Conservation (phyloP, 2,888 invertebrate species). For the Diaprepes abbreviatus region DNA sequence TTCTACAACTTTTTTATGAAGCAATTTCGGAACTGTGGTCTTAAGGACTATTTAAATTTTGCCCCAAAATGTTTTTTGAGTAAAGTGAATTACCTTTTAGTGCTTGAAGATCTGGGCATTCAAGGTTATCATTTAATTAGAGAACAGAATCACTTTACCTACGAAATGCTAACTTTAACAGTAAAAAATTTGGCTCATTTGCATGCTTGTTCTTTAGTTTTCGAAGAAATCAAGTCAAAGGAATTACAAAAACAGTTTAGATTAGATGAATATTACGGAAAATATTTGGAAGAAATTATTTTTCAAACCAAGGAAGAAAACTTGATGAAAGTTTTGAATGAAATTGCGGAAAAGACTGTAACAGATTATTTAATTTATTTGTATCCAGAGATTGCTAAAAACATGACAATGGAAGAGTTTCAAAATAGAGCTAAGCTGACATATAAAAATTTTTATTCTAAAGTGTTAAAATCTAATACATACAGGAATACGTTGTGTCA, state of each 20-base stretch:
- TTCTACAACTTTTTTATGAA: conserved; percentile 67
- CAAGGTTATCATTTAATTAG: conserved; percentile 43
- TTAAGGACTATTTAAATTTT: conserved; percentile 51
- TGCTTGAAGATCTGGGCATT: conserved; percentile 64
- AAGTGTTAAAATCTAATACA: conserved; percentile 6
- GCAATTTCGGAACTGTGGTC: conserved; percentile 58
- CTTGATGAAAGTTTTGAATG: background rate
- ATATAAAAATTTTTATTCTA: background rate
- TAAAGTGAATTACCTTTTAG: conserved; percentile 59
- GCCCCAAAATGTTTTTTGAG: conserved; percentile 63
- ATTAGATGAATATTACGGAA: conserved; percentile 58
- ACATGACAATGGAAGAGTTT: conserved; percentile 43
- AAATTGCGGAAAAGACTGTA: conserved; percentile 5
- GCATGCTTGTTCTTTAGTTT: conserved; percentile 62
- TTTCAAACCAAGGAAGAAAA: conserved; percentile 4
- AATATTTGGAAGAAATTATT: conserved; percentile 49
- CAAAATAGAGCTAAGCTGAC: conserved; percentile 19
- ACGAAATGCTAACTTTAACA: conserved; percentile 52
- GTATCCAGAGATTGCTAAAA: conserved; percentile 43
- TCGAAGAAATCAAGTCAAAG: conserved; percentile 53
- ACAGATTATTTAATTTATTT: conserved; percentile 35
- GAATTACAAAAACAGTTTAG: conserved; percentile 49
- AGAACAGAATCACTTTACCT: conserved; percentile 44
- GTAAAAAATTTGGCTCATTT: conserved; percentile 57
- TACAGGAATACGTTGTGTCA: conserved; percentile 72